Conservation (phyloP, 1,140 invertebrate genomes). For the Liolophura sinensis region DNA sequence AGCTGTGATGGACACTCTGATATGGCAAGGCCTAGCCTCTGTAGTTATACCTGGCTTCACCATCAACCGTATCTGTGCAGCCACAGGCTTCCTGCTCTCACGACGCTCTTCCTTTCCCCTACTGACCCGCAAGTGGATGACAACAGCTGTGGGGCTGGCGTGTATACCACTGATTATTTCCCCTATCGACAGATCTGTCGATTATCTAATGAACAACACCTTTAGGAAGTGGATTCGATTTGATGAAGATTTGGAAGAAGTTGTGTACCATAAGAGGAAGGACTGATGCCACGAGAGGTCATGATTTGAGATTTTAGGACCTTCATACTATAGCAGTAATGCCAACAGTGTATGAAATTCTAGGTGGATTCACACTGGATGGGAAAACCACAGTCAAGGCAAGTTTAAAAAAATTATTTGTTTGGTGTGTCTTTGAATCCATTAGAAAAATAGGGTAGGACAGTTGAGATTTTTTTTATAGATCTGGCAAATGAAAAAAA, state of each 20-base stretch:
- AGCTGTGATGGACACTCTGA: constrained; percentile 79
- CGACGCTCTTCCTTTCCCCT: constrained; percentile 60
- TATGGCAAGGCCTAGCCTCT: constrained; percentile 93
- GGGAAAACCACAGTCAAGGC: no score
- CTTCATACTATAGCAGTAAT: no score
- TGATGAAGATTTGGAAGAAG: not conserved
- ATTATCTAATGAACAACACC: constrained; percentile 77
- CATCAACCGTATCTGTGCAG: constrained; percentile 84
- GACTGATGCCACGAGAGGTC: constrained; percentile 1
- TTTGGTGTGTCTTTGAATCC: no score
- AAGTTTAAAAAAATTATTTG: no score
- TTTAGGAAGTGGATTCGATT: constrained; percentile 51
- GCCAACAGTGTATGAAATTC: no score
- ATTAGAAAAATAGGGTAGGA: no score
- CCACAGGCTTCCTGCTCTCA: constrained; percentile 64
- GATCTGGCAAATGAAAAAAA: no score
- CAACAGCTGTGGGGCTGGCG: constrained; percentile 77
- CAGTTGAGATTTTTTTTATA: no score
- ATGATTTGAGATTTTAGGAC: no score
- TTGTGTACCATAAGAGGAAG: constrained; percentile 12
- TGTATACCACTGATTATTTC: constrained; percentile 91
- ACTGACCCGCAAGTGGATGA: constrained; percentile 67
- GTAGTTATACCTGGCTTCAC: constrained; percentile 89
- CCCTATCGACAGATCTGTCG: constrained; percentile 84
- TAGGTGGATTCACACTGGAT: no score